Percentiles rank a stretch among this genome's conserved stretches.
Conservation (phyloP, 2,888 invertebrate species). For the Tolmerus cingulatus region DNA sequence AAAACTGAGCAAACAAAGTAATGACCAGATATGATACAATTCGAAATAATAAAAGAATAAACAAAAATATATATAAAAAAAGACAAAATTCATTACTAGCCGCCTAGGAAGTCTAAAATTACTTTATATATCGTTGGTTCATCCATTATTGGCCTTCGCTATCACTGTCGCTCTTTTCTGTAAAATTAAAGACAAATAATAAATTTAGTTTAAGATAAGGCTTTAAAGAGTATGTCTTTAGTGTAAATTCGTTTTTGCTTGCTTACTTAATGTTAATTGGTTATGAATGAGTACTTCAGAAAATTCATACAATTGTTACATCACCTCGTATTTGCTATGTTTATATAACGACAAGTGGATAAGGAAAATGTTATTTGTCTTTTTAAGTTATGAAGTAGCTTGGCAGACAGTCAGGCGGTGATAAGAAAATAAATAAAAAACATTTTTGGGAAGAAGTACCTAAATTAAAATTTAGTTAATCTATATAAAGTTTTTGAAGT, state of each 20-base stretch:
- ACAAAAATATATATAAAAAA: neutral
- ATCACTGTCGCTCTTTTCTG: slow-evolving; percentile 94
- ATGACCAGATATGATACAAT: slow-evolving; percentile 39
- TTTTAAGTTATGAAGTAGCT: neutral
- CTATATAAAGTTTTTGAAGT: too few species aligned
- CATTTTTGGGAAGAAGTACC: too few species aligned
- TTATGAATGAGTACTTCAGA: neutral
- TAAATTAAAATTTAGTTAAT: too few species aligned
- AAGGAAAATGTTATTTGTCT: neutral
- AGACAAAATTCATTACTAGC: slow-evolving; percentile 12
- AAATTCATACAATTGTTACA: neutral
- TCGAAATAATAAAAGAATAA: neutral
- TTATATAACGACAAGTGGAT: neutral
- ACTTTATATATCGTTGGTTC: slow-evolving; percentile 19
- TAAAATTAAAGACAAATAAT: slow-evolving; percentile 57
- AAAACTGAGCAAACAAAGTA: slow-evolving; percentile 28
- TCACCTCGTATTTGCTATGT: neutral
- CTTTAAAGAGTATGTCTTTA: neutral
- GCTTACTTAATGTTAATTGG: neutral
- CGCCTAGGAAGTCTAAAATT: slow-evolving; percentile 10
- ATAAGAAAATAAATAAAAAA: neutral
- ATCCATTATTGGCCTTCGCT: slow-evolving; percentile 84
- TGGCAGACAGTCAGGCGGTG: neutral
- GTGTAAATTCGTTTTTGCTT: neutral
- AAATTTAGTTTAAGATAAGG: neutral